Base-by-base conservation (phyloP, 2,888 invertebrate species). In the Parnassius orleans region DNA sequence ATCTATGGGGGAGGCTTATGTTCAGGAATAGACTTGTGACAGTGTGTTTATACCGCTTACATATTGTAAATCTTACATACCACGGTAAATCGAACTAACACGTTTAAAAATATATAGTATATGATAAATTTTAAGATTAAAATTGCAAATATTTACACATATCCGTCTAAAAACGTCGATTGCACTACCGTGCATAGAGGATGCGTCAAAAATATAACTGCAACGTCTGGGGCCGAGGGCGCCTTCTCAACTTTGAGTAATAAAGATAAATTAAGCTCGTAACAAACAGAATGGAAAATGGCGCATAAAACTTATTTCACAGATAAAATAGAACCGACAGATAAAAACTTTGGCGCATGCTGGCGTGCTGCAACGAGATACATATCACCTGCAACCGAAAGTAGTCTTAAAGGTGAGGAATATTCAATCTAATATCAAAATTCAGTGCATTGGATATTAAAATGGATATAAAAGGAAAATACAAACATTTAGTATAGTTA, bases 401-500 rank as follows among this genome's bases (percentile, higher is more conserved):
- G 10, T 56, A 15, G 56, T 42, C 59, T 56, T 52, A 53, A 56
- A 53, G 19, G 14, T 10, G 56, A 56, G 53, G 9, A 10, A n/a
- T 41, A 46, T 52, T 14, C 14, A 59, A 19, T 48, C 14, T 9
- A 14, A 15, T 52, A 53, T 19, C 51, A 55, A 47, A 44, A 44
- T 0, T 0, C 3, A 5, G 43, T 53, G 11, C 7, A 41, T 33
- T 24, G 11, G 42, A 44, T 24, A 46, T 46, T 48, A 51, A 19
- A 19, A 19, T 19, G 19, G 19, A 19, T 19, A 19, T 19, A 19
- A 19, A 19, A 19, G 19, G 2, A 69, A 69, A 64, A 65, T 65
- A 63, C 58, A 65, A 63, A 69, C 73, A 82, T 78, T 76, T 74
- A 74, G 80, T 74, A 66, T 78, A 76, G 70, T 70, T 66, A n/a